A percentile compares a stretch with the other conserved stretches of the same genome.
Conservation (phyloP, 1,140 invertebrate species). For the Drosophila carrolli region DNA sequence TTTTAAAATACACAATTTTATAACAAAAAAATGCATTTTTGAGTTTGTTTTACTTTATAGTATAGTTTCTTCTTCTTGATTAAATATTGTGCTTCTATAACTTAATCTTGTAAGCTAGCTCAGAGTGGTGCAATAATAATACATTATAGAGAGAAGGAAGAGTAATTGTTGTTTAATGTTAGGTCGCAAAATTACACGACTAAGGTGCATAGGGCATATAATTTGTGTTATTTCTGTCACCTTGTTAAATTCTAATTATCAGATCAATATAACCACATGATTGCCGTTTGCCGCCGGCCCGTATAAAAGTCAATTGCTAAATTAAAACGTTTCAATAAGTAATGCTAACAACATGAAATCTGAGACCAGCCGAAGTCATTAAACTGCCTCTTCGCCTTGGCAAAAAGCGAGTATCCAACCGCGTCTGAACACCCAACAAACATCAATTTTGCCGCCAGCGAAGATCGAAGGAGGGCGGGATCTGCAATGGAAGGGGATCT, state of each 20-base stretch:
- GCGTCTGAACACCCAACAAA: conserved; percentile 68
- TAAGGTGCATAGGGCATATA: too few species aligned
- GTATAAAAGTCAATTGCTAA: conserved; percentile 58
- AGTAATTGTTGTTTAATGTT: too few species aligned
- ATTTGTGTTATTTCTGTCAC: too few species aligned
- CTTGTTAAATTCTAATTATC: conserved; percentile 20
- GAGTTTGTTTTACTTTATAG: too few species aligned
- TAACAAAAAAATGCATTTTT: too few species aligned
- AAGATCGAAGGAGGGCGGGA: conserved; percentile 14
- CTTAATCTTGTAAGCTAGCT: too few species aligned
- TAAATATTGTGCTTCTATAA: too few species aligned
- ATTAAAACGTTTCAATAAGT: conserved; percentile 75
- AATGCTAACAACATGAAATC: conserved; percentile 59
- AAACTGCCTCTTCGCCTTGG: conserved; percentile 1
- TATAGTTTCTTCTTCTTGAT: too few species aligned
- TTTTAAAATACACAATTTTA: too few species aligned
- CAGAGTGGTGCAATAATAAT: too few species aligned
- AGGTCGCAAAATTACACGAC: too few species aligned
- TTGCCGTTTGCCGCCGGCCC: conserved; percentile 6
- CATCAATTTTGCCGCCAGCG: conserved; percentile 56
- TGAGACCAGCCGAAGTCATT: conserved; percentile 26
- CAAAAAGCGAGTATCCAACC: conserved; percentile 11
- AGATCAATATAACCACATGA: conserved; percentile 18
- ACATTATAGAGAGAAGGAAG: too few species aligned
- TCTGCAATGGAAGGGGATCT: conserved; percentile 4